Conservation (phyloP, 2,797 vertebrate species). For the Enteromius argenteus region DNA sequence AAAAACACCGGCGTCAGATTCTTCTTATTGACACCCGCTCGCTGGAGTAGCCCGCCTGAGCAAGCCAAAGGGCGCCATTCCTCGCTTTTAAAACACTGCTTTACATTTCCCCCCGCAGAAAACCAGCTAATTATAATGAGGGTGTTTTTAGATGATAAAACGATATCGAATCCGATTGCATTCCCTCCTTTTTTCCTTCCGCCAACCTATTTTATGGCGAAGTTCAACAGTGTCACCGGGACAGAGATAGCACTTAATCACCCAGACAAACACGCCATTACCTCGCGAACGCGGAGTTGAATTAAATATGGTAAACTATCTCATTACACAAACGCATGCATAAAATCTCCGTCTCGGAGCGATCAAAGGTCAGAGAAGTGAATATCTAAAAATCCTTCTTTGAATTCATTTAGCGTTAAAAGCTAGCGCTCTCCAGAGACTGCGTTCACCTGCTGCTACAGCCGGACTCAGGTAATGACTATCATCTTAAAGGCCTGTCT, state of each 20-base stretch:
- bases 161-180: slow-evolving; percentile 45
- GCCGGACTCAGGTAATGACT: slow-evolving; percentile 53
- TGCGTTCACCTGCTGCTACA: slow-evolving; percentile 54
- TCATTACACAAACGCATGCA: slow-evolving; percentile 80
- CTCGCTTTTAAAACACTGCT: slow-evolving; percentile 60
- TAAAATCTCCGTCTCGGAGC: slow-evolving; percentile 73
- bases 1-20: slow-evolving; percentile 82
- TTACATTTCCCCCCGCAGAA: slow-evolving; percentile 55
- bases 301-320: slow-evolving; percentile 78
- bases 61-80: slow-evolving; percentile 58
- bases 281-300: slow-evolving; percentile 74
- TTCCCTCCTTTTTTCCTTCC: slow-evolving; percentile 25
- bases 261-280: slow-evolving; percentile 81
- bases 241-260: slow-evolving; percentile 78
- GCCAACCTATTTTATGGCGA: slow-evolving; percentile 67
- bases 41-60: slow-evolving; percentile 66
- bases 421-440: slow-evolving; percentile 47
- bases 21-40: slow-evolving; percentile 82
- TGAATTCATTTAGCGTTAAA: slow-evolving; percentile 62
- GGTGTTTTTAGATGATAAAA: slow-evolving; percentile 58
- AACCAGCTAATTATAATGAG: slow-evolving; percentile 66
- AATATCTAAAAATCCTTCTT: slow-evolving; percentile 57
- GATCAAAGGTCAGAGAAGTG: slow-evolving; percentile 73
- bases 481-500: slow-evolving; percentile 54
- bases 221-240: slow-evolving; percentile 76